Conservation (phyloP, 2,888 invertebrate genomes). For the Cybosia mesomella region DNA sequence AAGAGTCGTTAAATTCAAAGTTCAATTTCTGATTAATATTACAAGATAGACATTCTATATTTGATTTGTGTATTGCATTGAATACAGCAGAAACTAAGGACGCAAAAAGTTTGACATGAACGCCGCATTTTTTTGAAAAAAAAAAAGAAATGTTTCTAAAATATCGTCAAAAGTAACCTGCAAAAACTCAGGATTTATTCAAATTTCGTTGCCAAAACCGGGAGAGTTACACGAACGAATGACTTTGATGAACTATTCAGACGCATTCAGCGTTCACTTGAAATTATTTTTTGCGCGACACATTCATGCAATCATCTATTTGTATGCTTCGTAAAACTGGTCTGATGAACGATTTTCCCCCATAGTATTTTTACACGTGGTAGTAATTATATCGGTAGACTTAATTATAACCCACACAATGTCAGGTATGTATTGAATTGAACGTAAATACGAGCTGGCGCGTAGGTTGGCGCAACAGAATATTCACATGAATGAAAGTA, state of each 20-base stretch:
- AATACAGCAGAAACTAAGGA: not conserved
- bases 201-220: conserved; percentile 21
- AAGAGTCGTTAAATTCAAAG: not conserved
- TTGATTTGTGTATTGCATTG: not conserved
- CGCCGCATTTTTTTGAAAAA: not conserved
- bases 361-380: conserved; percentile 38
- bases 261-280: conserved; percentile 28
- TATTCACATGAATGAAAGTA: conserved; percentile 26
- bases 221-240: conserved; percentile 19
- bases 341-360: conserved; percentile 29
- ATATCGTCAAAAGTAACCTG: not conserved
- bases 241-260: conserved; percentile 37
- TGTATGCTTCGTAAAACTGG: conserved; percentile 22
- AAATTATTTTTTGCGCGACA: conserved; percentile 30
- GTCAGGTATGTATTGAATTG: conserved; percentile 24
- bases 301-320: conserved; percentile 27
- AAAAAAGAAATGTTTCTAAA: not conserved
- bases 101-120: not conserved
- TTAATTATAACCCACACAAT: conserved; percentile 30
- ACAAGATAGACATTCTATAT: too few relatives aligned
- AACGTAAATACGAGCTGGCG: conserved; percentile 22
- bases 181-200: not conserved
- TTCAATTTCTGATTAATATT: too few relatives aligned
- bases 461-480: conserved; percentile 16
- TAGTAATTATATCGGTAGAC: conserved; percentile 28